Evolutionary conservation across 2,888 invertebrate genomes (phyloP).

Genomic region (Phania funesta): DNA sequence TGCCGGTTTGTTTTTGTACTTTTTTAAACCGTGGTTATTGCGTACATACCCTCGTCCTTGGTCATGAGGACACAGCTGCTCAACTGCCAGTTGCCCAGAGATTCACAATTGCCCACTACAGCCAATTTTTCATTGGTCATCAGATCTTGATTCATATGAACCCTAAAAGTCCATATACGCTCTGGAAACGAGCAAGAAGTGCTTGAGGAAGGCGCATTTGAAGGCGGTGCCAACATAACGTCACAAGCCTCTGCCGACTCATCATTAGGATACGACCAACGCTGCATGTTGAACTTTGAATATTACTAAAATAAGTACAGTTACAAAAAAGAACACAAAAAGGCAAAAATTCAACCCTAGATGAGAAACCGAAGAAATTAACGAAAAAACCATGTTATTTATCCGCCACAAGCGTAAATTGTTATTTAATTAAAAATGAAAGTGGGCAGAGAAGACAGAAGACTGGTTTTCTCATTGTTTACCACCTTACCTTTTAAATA

Average conservation of each 20-base stretch:
- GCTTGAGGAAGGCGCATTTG: background rate
- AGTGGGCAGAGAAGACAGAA: constrained; percentile 9
- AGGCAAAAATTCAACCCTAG: constrained; percentile 46
- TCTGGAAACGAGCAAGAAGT: constrained; percentile 34
- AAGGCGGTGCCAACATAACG: constrained; percentile 72
- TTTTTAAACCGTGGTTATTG: constrained; percentile 55
- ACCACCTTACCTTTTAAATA: constrained; percentile 45
- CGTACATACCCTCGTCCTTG: constrained; percentile 78
- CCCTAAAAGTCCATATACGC: constrained; percentile 82
- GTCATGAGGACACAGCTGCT: constrained; percentile 82
- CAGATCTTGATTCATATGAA: constrained; percentile 81
- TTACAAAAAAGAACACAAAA: constrained; percentile 53
- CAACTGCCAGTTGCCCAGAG: constrained; percentile 87
- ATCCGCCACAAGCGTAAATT: background rate
- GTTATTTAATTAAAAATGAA: constrained; percentile 14
- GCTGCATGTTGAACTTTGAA: constrained; percentile 81
- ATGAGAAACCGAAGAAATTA: constrained; percentile 22
- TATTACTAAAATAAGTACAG: constrained; percentile 55
- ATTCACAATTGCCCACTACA: constrained; percentile 85
- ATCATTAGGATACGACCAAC: constrained; percentile 85
- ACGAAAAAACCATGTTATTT: constrained; percentile 15
- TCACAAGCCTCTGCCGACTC: constrained; percentile 75
- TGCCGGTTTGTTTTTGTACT: constrained; percentile 42
- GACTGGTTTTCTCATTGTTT: background rate
- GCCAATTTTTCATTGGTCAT: constrained; percentile 85